phyloP scores from a whole-genome alignment of 2,888 invertebrate species.

The Cyclophora albipunctata region DNA sequence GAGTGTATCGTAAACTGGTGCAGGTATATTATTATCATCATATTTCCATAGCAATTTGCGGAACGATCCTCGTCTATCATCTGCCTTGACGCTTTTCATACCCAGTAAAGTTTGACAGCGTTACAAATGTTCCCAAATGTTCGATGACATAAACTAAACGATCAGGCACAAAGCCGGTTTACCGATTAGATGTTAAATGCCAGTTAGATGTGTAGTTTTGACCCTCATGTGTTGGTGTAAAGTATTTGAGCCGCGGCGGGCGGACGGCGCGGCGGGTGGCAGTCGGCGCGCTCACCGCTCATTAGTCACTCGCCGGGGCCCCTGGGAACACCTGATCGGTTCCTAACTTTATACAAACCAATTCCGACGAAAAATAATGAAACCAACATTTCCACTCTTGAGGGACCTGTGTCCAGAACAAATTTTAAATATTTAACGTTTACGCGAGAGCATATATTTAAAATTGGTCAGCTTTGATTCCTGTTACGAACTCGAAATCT shows the following conservation, averaged over 20 bases:
- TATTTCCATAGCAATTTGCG: conserved; percentile 43
- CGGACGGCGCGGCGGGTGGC: conserved; percentile 24
- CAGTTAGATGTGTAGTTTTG: too few relatives aligned
- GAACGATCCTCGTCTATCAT: conserved; percentile 49
- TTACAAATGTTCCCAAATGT: conserved; percentile 46
- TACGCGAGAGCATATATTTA: conserved; percentile 1
- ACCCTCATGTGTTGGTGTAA: conserved; percentile 24
- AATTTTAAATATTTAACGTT: conserved; percentile 16
- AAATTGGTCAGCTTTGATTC: background rate
- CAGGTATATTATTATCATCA: conserved; percentile 36
- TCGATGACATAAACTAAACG: conserved; percentile 12
- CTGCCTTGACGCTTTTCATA: conserved; percentile 44
- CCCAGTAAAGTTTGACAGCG: conserved; percentile 38
- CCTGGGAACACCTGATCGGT: conserved; percentile 37
- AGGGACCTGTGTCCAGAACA: conserved; percentile 13
- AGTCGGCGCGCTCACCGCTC: conserved; percentile 47
- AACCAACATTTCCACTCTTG: conserved; percentile 25
- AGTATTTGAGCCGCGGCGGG: conserved; percentile 24
- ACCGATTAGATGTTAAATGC: too few relatives aligned
- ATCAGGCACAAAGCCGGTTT: conserved; percentile 1
- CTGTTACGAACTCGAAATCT: background rate
- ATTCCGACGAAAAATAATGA: conserved; percentile 37
- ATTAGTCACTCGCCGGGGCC: conserved; percentile 40
- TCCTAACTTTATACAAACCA: conserved; percentile 33
- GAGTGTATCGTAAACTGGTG: conserved; percentile 35